Base-by-base conservation (phyloP, 2,113 vertebrate genomes). In the Nematolebias whitei region DNA sequence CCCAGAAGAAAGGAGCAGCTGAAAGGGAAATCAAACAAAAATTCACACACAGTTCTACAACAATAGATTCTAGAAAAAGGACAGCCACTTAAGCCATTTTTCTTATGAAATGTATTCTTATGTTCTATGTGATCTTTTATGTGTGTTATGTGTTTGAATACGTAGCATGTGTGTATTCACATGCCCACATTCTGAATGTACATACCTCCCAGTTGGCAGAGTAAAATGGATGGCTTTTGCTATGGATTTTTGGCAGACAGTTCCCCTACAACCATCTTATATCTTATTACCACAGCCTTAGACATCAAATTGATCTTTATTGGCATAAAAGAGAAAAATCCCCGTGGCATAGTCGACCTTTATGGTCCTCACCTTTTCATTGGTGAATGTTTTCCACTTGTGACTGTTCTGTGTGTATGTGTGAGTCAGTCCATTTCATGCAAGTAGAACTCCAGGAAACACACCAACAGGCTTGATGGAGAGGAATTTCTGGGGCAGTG, bases 201-300 rank as follows among this genome's bases (percentile, higher is more conserved):
- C 23, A 49, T 78, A 80, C 77, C 74, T 86, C 82, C 85, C 80
- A 74, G 78, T 74, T 76, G 78, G 55, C 74, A 49, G 74, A 23
- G 61, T 68, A 81, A 78, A 89, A 87, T 83, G 56, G 66, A 90
- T 89, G 73, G 78, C 84, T 66, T 77, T 67, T 83, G 77, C 77
- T 81, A 85, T 83, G 67, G 85, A 85, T 87, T 85, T 85, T 79
- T 87, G 79, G 76, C 84, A 76, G 82, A 87, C 87, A 86, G 74
- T 71, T 75, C 68, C 80, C 65, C 75, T 71, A 84, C 81, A 79
- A 80, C 80, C 68, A 68, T 90, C 83, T 89, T 79, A 84, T 87
- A 89, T 90, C 87, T 83, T 88, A 87, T 90, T 88, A 89, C 85
- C 81, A 80, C 75, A 48, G 85, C 71, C 87, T 82, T 74, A 79